phyloP scores from a whole-genome alignment of 2,888 invertebrate genomes.

The Acheta domesticus region DNA sequence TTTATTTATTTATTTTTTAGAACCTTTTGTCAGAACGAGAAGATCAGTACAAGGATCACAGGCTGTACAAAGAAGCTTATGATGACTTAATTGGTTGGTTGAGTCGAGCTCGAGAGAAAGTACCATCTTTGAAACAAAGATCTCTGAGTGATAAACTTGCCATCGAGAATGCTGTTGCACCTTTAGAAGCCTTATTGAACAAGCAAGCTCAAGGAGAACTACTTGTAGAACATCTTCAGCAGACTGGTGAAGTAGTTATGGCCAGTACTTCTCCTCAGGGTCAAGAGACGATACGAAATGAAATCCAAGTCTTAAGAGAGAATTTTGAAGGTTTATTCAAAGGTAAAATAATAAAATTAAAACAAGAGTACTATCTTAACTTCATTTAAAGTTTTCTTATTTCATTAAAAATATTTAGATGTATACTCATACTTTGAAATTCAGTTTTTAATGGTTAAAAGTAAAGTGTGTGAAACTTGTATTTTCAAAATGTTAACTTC shows the following conservation, averaged over 20 bases:
- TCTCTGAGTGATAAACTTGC: conserved; percentile 82
- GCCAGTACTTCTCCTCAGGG: conserved; percentile 79
- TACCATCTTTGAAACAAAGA: conserved; percentile 80
- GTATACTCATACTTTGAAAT: neutral
- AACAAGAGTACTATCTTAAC: no score
- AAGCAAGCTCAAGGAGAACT: conserved; percentile 89
- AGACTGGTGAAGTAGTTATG: conserved; percentile 81
- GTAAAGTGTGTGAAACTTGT: conserved; percentile 12
- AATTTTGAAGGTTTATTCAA: conserved; percentile 80
- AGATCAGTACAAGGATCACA: conserved; percentile 83
- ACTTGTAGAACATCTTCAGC: conserved; percentile 79
- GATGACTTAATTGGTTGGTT: conserved; percentile 89
- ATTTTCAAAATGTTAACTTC: neutral
- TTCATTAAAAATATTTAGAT: neutral
- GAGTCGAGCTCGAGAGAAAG: conserved; percentile 80
- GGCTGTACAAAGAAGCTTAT: conserved; percentile 84
- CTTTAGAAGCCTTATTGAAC: conserved; percentile 79
- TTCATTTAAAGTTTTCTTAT: neutral
- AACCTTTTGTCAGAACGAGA: conserved; percentile 74
- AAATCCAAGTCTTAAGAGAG: conserved; percentile 79
- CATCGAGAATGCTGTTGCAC: conserved; percentile 82
- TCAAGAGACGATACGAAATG: conserved; percentile 75
- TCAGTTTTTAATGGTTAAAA: neutral
- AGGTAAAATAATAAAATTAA: conserved; percentile 44
- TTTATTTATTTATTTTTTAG: conserved; percentile 41